Base-by-base conservation (phyloP, 2,888 invertebrate species). In the Eupithecia inturbata region DNA sequence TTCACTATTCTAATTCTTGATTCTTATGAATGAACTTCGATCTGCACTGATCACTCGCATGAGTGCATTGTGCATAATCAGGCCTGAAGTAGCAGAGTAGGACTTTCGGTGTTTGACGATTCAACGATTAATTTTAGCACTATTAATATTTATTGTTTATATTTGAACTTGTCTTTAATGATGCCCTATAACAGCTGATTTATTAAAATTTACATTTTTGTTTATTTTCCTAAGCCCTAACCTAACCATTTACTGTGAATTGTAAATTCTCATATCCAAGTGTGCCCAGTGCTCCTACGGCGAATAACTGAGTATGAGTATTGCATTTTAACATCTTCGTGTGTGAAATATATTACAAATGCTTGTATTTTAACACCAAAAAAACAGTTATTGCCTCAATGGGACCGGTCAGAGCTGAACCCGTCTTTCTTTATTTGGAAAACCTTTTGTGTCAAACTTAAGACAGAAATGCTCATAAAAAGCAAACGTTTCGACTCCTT, bases 401-500 rank as follows among this genome's bases (percentile, higher is more conserved):
- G 3, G n/a, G 49, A 49, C 49, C 10, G 14, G 12, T 26, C 57
- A 12, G 57, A 57, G 26, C 4, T 5, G 26, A 53, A 53, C 10
- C 22, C 9, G 22, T 53, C 53, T 22, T 22, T 53, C 22, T 45
- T 45, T 53, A n/a, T 57, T 57, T 57, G 57, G 57, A 57, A 53
- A 57, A 57, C 57, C 57, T 57, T 22, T 57, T 57, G 26, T 26
- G 57, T 22, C 12, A 26, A 57, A 57, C 26, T 57, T 57, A 57
- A 26, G 57, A 26, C 57, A 57, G 57, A 1, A 26, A 26, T 57
- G 57, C 36, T 39, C 68, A 68, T 64, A 68, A 68, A 57, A 57
- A 26, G 16, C 68, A 28, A 28, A 60, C 19, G 33, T 64, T n/a
- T 19, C 9, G 10, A 31, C 36, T 36, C 9, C 31, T n/a, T 22